Percentiles rank a stretch among this genome's conserved stretches.
phyloP scores from a whole-genome alignment of 2,888 invertebrate genomes.

The Aphodius sticticus region DNA sequence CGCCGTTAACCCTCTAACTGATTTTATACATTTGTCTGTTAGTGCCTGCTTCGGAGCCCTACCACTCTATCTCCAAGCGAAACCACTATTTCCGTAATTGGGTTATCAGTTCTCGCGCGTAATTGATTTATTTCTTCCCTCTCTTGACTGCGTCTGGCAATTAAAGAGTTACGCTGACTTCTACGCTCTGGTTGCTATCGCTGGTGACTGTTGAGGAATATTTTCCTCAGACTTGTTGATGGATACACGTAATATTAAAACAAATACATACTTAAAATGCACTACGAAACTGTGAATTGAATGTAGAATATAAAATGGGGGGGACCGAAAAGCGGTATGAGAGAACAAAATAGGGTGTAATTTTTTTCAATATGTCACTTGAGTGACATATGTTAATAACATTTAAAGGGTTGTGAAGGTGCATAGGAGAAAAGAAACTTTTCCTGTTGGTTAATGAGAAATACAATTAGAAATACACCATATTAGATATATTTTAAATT shows the following conservation, averaged over 20 bases:
- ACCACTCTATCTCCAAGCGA: slow-evolving; percentile 35
- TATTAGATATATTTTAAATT: too few relatives aligned
- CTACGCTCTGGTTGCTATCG: not conserved
- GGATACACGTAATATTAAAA: not conserved
- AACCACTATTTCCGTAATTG: slow-evolving; percentile 42
- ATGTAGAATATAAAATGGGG: too few relatives aligned
- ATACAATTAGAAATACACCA: too few relatives aligned
- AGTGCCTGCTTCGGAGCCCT: slow-evolving; percentile 32
- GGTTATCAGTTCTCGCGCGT: slow-evolving; percentile 54
- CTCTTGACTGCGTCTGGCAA: slow-evolving; percentile 35
- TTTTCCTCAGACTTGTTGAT: not conserved
- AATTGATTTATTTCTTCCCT: slow-evolving; percentile 54
- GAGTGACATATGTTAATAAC: too few relatives aligned
- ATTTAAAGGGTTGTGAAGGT: too few relatives aligned
- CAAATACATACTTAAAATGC: too few relatives aligned
- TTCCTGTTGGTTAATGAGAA: too few relatives aligned
- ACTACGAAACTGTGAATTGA: too few relatives aligned
- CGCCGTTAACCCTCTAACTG: slow-evolving; percentile 36
- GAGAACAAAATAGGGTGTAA: too few relatives aligned
- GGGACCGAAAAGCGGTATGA: too few relatives aligned
- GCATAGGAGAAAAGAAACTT: too few relatives aligned
- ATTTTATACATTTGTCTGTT: slow-evolving; percentile 44
- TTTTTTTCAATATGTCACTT: too few relatives aligned
- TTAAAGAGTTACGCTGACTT: slow-evolving; percentile 43
- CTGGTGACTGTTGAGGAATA: not conserved